Evolutionary conservation across 2,113 vertebrate species (phyloP), one percentile per base, ranked within the genome.

Genomic region (Sinocyclocheilus anshuiensis): DNA sequence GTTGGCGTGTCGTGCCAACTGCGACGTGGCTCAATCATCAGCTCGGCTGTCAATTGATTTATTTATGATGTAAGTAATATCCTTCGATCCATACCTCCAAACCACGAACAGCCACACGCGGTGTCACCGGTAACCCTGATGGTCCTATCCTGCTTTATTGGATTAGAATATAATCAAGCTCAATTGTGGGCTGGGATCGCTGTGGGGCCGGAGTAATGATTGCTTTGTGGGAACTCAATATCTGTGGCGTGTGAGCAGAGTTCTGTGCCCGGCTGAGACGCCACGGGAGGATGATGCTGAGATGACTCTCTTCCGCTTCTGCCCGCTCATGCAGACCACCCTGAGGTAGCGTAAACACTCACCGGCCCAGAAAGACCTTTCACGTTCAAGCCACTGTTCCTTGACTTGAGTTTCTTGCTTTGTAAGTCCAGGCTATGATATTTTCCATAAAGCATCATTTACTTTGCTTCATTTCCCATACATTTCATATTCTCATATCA

Each of bases 81-180:
- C 59, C 74, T 72, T 48, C 39, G 3, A 8, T 79, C 79, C 69
- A 55, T 78, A 75, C 63, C 48, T 50, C 20, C 11, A 85, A 82
- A 81, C 79, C 83, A 63, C 69, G 29, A 15, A 33, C 36, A 77
- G 45, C 45, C 11, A 11, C 45, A 48, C 45, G 3, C 11, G 3
- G 11, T 69, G 75, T 59, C 86, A 36, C 74, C 78, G 65, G 24
- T 61, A 53, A 61, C 65, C 50, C 78, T 81, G 9, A 36, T 85
- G 76, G 33, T 65, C 84, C 55, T 33, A 81, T 53, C 71, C 81
- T n/a, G 13, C 36, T 69, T 75, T 77, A 85, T 76, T 86, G 77
- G 76, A 84, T 89, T 86, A 84, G 63, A 82, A 16, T 74, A 67
- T 80, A 87, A 86, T 87, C 26, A 87, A 86, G 75, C 84, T 86